Percentiles rank a stretch among this genome's conserved stretches.
phyloP scores from a whole-genome alignment of 1,140 invertebrate genomes.

The Sycophila sp. region DNA sequence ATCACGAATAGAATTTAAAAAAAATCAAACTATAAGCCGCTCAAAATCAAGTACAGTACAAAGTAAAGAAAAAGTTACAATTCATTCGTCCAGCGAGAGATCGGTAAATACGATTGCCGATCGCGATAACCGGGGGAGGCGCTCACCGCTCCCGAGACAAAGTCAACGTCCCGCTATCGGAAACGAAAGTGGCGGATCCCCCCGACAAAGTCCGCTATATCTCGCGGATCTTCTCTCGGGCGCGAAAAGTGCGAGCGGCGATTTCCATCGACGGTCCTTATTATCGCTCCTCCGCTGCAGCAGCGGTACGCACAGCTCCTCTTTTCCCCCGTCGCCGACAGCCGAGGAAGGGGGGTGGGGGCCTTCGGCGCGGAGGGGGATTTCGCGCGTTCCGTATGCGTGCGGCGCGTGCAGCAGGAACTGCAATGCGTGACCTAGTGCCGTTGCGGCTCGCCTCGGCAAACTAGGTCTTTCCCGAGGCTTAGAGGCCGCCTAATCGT shows the following conservation, averaged over 20 bases:
- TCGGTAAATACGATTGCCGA: too few relatives aligned
- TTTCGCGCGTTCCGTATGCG: constrained; percentile 45
- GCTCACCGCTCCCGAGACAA: not conserved
- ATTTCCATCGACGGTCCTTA: not conserved
- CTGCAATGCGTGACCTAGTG: constrained; percentile 67
- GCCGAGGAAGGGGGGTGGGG: too few relatives aligned
- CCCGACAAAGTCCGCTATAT: too few relatives aligned
- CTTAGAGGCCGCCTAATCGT: constrained; percentile 42
- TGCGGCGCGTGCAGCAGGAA: constrained; percentile 54
- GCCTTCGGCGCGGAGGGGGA: not conserved
- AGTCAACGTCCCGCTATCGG: constrained; percentile 8
- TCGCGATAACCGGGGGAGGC: too few relatives aligned
- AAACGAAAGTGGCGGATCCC: constrained; percentile 28
- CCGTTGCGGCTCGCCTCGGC: constrained; percentile 57
- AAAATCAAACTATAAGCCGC: too few relatives aligned
- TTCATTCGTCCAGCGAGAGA: not conserved
- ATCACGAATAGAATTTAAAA: too few relatives aligned
- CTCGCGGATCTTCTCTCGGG: too few relatives aligned
- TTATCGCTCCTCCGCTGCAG: not conserved
- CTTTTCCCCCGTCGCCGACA: too few relatives aligned
- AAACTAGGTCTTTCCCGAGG: constrained; percentile 63
- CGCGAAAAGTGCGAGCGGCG: too few relatives aligned
- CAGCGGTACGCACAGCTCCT: too few relatives aligned
- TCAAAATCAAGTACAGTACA: too few relatives aligned
- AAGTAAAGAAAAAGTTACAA: not conserved